These are phyloP conservation scores for Catocala fraxini DNA, from an alignment of 2,888 invertebrate genomes.

Conservation along the genomic window DNA sequence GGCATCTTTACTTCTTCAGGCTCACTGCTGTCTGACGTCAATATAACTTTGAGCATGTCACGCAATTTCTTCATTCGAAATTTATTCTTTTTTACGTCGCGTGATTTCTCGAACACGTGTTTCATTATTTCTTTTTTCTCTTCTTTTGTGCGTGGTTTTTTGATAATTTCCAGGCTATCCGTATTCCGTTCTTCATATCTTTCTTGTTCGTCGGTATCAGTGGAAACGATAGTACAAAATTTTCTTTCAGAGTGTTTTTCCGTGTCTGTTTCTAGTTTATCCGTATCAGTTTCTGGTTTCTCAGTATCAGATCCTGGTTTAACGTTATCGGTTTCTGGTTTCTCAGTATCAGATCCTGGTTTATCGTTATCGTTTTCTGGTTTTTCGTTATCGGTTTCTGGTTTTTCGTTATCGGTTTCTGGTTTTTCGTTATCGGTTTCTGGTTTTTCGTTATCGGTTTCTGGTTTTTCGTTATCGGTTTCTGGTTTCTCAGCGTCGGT, in stretches of 20 bases:
- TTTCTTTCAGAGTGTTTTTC: conserved; percentile 24
- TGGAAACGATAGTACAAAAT: conserved; percentile 29
- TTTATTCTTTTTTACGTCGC: conserved; percentile 58
- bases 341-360: no score
- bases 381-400: no score
- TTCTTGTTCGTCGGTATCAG: conserved; percentile 49
- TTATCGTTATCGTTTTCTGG: no score
- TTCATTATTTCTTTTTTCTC: conserved; percentile 69
- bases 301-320: no score
- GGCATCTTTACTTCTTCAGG: conserved; percentile 51
- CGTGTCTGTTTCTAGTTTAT: conserved; percentile 24
- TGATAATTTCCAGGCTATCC: conserved; percentile 18
- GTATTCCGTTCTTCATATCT: conserved; percentile 3
- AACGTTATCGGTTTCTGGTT: no score
- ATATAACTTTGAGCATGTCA: conserved; percentile 64
- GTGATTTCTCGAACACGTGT: conserved; percentile 62
- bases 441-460: no score
- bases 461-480: no score
- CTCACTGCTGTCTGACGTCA: conserved; percentile 68
- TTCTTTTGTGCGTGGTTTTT: conserved; percentile 51
- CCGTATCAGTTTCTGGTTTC: conserved; percentile 27
- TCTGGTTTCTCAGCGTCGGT: no score
- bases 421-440: no score
- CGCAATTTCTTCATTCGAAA: conserved; percentile 56
- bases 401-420: no score